Base-by-base conservation (phyloP, 1,140 invertebrate genomes). In the Caenorhabditis tropicalis region DNA sequence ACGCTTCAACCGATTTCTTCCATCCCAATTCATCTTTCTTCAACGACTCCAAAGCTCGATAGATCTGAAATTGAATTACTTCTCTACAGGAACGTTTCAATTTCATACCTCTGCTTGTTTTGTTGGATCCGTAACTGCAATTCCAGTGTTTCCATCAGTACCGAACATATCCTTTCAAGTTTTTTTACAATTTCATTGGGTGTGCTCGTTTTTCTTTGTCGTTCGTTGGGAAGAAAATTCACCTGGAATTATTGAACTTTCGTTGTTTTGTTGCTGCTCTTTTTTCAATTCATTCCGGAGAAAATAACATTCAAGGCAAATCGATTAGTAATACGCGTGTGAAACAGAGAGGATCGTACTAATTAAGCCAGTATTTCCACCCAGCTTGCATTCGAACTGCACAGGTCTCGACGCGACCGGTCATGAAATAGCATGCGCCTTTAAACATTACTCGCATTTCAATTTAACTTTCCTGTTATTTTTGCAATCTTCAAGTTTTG, bases 21-120 rank as follows among this genome's bases (percentile, higher is more conserved):
- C 86, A 87, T 48, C 86, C 86, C 1, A 33, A 16, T 21, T 70
- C 79, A 70, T 87, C 86, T 33, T 82, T 58, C 65, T 87, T 87
- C 36, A 87, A 49, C 19, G 46, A 19, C 21, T 87, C 82, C 39
- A 87, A 43, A 15, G 86, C 88, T 48, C 36, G 27, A 51, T 87
- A 87, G 6, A 84, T 70, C 85, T 87, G 24, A 24, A 86, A 24
- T 51, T 39, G 1, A 1, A 43, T 12, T 3, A 24, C 9, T 43
- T 56, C 19, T 24, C n/a, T n/a, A n/a, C n/a, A n/a, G n/a, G n/a
- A 36, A 24, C 16, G 9, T 81, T 27, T 24, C 16, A 10, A 39
- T 21, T 70, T 60, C 33, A 81, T 81, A 81, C 65, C 65, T 81
- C 79, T 21, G 21, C 46, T n/a, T 81, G 48, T 21, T 53, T 56